These are phyloP conservation scores for Metopia argyrocephala DNA, from an alignment of 2,888 invertebrate species.

Conservation along the genomic window DNA sequence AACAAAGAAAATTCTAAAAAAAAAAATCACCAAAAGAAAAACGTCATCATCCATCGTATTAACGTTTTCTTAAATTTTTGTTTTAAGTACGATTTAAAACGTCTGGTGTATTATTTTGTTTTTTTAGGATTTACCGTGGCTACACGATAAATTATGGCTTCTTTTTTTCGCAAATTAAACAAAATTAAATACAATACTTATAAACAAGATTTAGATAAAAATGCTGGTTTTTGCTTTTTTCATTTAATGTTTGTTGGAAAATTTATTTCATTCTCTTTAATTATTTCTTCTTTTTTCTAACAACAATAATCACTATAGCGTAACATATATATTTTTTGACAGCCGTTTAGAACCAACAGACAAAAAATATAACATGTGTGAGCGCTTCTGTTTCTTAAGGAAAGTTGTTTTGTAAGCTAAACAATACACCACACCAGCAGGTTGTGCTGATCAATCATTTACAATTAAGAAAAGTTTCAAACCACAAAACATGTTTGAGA, in stretches of 20 bases:
- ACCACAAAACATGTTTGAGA: conserved; percentile 34
- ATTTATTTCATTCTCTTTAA: neutral
- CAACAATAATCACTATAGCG: conserved; percentile 34
- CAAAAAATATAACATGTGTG: neutral
- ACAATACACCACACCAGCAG: conserved; percentile 12
- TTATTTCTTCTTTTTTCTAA: conserved; percentile 2
- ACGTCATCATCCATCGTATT: conserved; percentile 29
- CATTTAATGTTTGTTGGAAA: neutral
- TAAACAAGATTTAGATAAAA: conserved; percentile 34
- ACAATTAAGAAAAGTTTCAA: conserved; percentile 41
- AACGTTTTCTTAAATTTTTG: neutral
- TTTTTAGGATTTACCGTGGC: conserved; percentile 17
- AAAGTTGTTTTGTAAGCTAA: neutral
- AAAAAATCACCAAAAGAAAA: neutral
- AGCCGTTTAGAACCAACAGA: neutral
- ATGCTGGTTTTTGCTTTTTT: conserved; percentile 7
- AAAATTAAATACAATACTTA: conserved; percentile 44
- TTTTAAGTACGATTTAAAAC: neutral
- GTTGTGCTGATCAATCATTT: conserved; percentile 41
- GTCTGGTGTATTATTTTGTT: conserved; percentile 1
- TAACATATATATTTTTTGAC: conserved; percentile 39
- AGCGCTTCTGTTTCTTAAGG: neutral
- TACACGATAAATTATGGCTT: conserved; percentile 52
- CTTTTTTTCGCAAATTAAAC: conserved; percentile 16
- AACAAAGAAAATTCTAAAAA: neutral